A percentile compares a stretch with the other conserved stretches of the same genome.
These are phyloP conservation scores for Brienomyrus longianalis DNA, from an alignment of 2,113 vertebrate genomes.

Conservation along the genomic window DNA sequence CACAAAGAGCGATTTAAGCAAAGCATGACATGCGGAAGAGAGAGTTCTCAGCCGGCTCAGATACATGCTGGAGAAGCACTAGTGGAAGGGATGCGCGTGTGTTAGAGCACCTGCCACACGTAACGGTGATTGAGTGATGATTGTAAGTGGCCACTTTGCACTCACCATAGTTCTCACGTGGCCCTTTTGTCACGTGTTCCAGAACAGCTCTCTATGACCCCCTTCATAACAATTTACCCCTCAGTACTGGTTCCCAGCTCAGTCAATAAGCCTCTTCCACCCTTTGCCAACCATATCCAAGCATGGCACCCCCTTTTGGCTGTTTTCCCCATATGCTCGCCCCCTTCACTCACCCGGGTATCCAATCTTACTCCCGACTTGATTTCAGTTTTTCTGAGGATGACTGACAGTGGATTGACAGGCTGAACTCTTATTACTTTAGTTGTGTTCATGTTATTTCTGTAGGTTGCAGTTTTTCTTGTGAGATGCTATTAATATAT, in stretches of 20 bases:
- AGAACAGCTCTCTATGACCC: neutral
- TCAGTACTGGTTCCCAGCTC: neutral
- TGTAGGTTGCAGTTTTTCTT: neutral
- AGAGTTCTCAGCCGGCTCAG: neutral
- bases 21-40: neutral
- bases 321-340: neutral
- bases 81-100: neutral
- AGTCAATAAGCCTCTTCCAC: neutral
- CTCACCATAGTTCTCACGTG: neutral
- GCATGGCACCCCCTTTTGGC: neutral
- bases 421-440: slow-evolving; percentile 1
- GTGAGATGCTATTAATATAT: slow-evolving; percentile 3
- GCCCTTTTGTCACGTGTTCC: neutral
- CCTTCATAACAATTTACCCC: neutral
- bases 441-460: slow-evolving; percentile 1
- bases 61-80: neutral
- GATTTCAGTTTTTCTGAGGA: neutral
- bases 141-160: neutral
- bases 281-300: neutral
- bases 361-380: neutral
- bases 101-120: neutral
- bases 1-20: neutral
- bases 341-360: neutral
- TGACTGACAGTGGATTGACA: neutral
- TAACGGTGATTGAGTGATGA: neutral